These are phyloP conservation scores for Adelosebastes latens DNA, from an alignment of 2,797 vertebrate genomes.

Conservation along the genomic window DNA sequence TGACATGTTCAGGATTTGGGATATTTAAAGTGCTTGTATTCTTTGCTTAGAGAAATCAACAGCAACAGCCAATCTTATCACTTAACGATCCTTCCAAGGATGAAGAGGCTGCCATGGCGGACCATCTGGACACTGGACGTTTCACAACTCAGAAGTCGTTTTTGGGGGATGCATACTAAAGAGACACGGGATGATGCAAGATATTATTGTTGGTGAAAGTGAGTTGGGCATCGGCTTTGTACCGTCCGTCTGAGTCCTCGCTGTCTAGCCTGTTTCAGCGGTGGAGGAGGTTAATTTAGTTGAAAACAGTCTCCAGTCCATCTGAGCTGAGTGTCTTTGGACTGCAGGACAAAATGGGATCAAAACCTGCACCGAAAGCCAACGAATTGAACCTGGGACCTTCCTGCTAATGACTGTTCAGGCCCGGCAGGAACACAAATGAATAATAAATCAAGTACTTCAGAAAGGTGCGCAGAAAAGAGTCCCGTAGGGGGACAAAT, in stretches of 20 bases:
- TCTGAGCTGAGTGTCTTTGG: neutral
- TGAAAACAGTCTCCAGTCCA: slow-evolving; percentile 10
- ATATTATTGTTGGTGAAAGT: slow-evolving; percentile 5
- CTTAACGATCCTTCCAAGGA: slow-evolving; percentile 14
- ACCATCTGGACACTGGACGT: slow-evolving; percentile 55
- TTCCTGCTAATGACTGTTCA: slow-evolving; percentile 21
- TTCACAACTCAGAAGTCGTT: slow-evolving; percentile 23
- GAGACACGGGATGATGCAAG: slow-evolving; percentile 30
- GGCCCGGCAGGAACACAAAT: slow-evolving; percentile 16
- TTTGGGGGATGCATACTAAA: slow-evolving; percentile 38
- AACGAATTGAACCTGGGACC: slow-evolving; percentile 7
- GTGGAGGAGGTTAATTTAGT: neutral
- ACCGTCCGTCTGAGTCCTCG: neutral
- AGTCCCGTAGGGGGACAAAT: slow-evolving; percentile 34
- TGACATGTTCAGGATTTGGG: neutral
- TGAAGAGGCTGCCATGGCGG: slow-evolving; percentile 26
- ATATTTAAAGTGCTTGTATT: neutral
- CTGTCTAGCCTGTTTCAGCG: neutral
- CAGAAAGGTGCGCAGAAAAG: slow-evolving; percentile 18
- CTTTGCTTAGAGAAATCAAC: neutral
- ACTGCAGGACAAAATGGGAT: neutral
- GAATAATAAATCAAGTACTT: slow-evolving; percentile 55
- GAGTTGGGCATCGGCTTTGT: neutral
- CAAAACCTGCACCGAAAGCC: slow-evolving; percentile 15
- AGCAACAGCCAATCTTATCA: slow-evolving; percentile 15